Evolutionary conservation across 2,888 invertebrate genomes (phyloP).

Genomic region (Nemapogon koenigi): DNA sequence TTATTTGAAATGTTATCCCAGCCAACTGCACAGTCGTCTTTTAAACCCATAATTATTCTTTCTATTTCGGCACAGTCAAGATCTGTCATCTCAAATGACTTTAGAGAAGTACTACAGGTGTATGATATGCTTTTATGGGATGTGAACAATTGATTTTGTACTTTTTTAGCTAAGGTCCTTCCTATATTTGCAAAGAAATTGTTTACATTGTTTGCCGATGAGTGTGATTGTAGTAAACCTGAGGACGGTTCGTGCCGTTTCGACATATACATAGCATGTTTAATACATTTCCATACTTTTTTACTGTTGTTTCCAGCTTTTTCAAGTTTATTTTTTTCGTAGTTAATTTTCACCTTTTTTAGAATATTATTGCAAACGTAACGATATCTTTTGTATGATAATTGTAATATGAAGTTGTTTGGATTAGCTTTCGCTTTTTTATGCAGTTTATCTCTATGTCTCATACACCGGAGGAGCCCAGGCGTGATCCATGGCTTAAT

Average conservation of each 20-base stretch:
- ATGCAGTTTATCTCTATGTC: conserved; percentile 5
- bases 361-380: neutral
- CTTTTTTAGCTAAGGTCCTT: neutral
- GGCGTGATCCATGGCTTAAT: conserved; percentile 5
- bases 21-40: conserved; percentile 12
- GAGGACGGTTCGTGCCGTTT: neutral
- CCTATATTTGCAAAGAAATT: neutral
- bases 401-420: neutral
- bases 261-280: neutral
- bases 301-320: neutral
- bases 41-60: conserved; percentile 8
- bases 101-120: neutral
- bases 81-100: conserved; percentile 1
- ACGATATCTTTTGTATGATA: conserved; percentile 10
- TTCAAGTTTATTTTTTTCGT: neutral
- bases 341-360: neutral
- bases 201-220: neutral
- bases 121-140: conserved; percentile 10
- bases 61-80: conserved; percentile 11
- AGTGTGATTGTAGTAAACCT: neutral
- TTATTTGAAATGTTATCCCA: conserved; percentile 11
- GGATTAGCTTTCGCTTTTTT: neutral
- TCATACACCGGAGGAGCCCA: conserved; percentile 2
- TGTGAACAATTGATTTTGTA: conserved; percentile 11
- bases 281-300: neutral